Base-by-base conservation (phyloP, 2,113 vertebrate species). In the Sturnus vulgaris region DNA sequence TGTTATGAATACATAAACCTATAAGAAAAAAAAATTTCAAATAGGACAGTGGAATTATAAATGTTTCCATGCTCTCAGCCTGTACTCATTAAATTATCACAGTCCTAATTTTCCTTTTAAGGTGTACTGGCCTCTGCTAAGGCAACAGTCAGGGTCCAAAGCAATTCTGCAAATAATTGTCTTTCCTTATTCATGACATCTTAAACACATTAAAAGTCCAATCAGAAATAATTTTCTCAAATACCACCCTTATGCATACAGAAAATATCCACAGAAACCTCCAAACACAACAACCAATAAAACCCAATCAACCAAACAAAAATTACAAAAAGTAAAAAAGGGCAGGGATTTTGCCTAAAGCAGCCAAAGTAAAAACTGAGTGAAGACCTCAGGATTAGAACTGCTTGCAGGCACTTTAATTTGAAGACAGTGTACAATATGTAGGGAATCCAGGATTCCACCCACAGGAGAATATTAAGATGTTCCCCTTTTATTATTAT, bases 81-180 rank as follows among this genome's bases (percentile, higher is more conserved):
- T 90, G 72, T 95, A 96, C 87, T 97, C 22, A n/a, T 97, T 96
- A 93, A 97, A 84, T 92, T 64, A 39, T 47, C 46, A 57, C 95
- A 21, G 30, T 20, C 25, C 25, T 86, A 70, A 97, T 95, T 92
- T 66, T 53, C 75, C 68, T 91, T 96, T 92, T 80, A 77, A 53
- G 18, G 73, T 63, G 64, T 64, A 79, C 84, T 53, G 61, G 47
- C 64, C 86, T 75, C 87, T 94, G 76, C 88, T 95, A 97, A 94
- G 96, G 83, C 78, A 97, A 78, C n/a, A 69, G 55, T 91, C 92
- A 92, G 75, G 35, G 52, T 39, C 50, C 81, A 91, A 79, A 65
- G 10, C 18, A 68, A n/a, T 20, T 87, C 70, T 65, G 35, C 10
- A 72, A 47, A 79, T 19, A 68, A n/a, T 22, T 31, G 25, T 31